Base-by-base conservation (phyloP, 2,888 invertebrate species). In the Torymus aiolomorphi region DNA sequence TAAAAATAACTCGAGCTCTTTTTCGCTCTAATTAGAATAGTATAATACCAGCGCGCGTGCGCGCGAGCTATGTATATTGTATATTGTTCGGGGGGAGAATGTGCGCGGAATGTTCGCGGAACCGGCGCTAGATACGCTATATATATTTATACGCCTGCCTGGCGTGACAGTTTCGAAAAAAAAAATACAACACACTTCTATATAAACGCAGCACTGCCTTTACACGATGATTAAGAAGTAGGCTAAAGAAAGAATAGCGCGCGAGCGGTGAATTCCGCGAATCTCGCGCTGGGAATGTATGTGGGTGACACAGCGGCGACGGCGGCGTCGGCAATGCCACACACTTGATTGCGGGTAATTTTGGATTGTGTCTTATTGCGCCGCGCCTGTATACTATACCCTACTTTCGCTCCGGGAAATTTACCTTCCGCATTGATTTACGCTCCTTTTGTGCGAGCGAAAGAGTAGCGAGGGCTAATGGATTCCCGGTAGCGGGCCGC, bases 241-340 rank as follows among this genome's bases (percentile, higher is more conserved):
- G 74, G 57, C 5, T 69, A 54, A 69, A 74, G 69, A 59, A 74
- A 51, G 56, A 78, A 78, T 73, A 78, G 78, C 69, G 51, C 31
- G 31, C 31, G 24, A n/a, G 2, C 8, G 54, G 67, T 49, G 67
- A 49, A 65, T 73, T 75, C 79, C 57, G 13, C 51, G 74, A 79
- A 75, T 69, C 70, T 51, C 67, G 31, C 3, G 14, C 2, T n/a
- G 2, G 14, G 4, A 31, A 31, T 31, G 49, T 59, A 59, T 63
- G 57, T 77, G 70, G 72, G 72, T 65, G 72, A 66, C 54, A 51
- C 42, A 24, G 54, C 63, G 12, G 11, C 4, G 12, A 20, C 0
- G 11, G 31, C 2, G 31, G 8, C 31, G 8, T 31, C 31, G 31
- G 31, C 31, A 31, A 31, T 20, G 42, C 24, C 63, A 14, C 52